Base-by-base conservation (phyloP, 1,140 invertebrate species). In the Probaryconus sp. region DNA sequence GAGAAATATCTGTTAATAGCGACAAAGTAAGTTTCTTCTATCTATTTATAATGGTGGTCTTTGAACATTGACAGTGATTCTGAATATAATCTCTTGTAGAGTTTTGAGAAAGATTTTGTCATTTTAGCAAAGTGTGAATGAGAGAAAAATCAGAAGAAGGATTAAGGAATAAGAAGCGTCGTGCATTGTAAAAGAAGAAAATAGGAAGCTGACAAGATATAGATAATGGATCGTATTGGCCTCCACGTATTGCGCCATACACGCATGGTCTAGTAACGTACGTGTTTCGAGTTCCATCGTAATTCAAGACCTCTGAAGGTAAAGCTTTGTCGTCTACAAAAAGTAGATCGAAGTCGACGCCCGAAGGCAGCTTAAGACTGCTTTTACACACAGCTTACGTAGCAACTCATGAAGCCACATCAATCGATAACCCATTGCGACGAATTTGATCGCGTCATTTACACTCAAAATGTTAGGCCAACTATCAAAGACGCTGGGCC, bases 231-330 rank as follows among this genome's bases (percentile, higher is more conserved):
- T 69, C 26, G 45, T 17, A 42, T 35, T 68, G 35, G 16, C 53
- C 26, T 13, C 18, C 24, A 58, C 21, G 48, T 31, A 40, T 33
- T n/a, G 63, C 13, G 14, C 11, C 4, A 31, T 33, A 48, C 50
- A 67, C 33, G 38, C 43, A 33, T 35, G 43, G 38, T 45, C 47
- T 42, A 21, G 30, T 45, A 53, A 45, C 30, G 43, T 47, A 47
- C 43, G 65, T 68, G 72, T 69, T 75, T 75, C 43, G 65, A 64
- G 56, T 76, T 77, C 69, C 30, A 45, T 30, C 20, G 58, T 68
- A 72, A 72, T 77, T 72, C 60, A 64, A 69, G 43, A 65, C 11
- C 43, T 69, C 42, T 68, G 26, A 64, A 24, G 20, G 50, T n/a
- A 64, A 71, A 68, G 50, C 56, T 65, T 53, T 42, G 50, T 56